phyloP scores from a whole-genome alignment of 1,140 invertebrate genomes.

The Aleiodes sp. region DNA sequence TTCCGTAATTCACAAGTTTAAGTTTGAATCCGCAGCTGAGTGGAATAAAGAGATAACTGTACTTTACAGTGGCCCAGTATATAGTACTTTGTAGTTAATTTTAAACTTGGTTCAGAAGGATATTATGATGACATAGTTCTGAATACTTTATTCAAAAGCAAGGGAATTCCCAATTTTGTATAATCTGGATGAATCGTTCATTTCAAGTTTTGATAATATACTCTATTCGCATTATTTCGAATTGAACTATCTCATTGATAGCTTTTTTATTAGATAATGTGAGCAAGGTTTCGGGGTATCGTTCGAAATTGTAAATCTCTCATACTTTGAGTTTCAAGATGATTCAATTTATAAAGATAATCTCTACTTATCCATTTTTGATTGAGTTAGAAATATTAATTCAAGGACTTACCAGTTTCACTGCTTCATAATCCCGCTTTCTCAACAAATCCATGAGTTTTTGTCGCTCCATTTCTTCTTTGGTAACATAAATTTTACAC shows the following conservation, averaged over 20 bases:
- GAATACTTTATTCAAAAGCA: too few species aligned
- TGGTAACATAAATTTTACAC: constrained; percentile 51
- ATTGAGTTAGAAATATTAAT: constrained; percentile 1
- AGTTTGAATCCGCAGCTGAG: background rate
- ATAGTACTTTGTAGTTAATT: constrained; percentile 12
- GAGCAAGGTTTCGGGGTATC: too few species aligned
- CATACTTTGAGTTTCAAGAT: too few species aligned
- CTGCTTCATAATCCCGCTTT: constrained; percentile 46
- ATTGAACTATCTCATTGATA: too few species aligned
- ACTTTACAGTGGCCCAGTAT: background rate
- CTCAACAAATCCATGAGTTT: constrained; percentile 50
- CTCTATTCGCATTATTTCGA: too few species aligned
- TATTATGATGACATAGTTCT: too few species aligned
- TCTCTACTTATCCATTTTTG: background rate
- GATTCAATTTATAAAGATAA: background rate
- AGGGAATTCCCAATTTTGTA: too few species aligned
- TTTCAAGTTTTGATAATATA: too few species aligned
- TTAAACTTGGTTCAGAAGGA: background rate
- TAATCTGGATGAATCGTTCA: too few species aligned
- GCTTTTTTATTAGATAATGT: too few species aligned
- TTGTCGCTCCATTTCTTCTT: constrained; percentile 51
- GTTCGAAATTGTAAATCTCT: too few species aligned
- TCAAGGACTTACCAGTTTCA: constrained; percentile 49
- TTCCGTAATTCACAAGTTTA: constrained; percentile 10
- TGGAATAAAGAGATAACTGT: background rate